A percentile compares a stretch with the other conserved stretches of the same genome.
phyloP scores from a whole-genome alignment of 2,888 invertebrate species.

The Eupithecia exiguata region DNA sequence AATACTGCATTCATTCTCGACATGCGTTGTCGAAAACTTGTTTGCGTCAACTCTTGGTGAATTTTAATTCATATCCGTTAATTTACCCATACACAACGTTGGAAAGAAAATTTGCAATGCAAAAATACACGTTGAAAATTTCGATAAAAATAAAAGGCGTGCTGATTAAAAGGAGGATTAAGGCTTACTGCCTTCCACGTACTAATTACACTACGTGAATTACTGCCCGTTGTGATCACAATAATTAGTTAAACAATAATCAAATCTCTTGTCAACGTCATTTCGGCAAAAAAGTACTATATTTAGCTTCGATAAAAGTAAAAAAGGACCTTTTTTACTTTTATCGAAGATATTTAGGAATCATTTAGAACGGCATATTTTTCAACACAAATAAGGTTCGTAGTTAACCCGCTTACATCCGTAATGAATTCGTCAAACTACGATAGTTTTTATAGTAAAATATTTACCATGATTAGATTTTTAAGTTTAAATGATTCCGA shows the following conservation, averaged over 20 bases:
- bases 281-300: not conserved
- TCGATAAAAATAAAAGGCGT: not conserved
- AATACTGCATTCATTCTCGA: conserved; percentile 19
- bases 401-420: no score
- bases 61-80: conserved; percentile 16
- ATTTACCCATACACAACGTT: not conserved
- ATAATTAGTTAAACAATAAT: not conserved
- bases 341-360: no score
- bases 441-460: no score
- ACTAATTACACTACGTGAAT: not conserved
- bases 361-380: no score
- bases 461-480: no score
- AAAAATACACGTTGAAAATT: conserved; percentile 1
- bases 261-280: not conserved
- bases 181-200: no score
- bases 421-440: no score
- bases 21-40: conserved; percentile 16
- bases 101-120: conserved; percentile 6
- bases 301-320: no score
- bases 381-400: no score
- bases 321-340: no score
- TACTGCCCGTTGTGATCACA: not conserved
- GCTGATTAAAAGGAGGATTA: not conserved
- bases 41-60: conserved; percentile 8
- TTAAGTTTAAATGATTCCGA: no score